Percentiles rank a stretch among this genome's conserved stretches.
phyloP scores from a whole-genome alignment of 1,140 invertebrate genomes.

The Mesaphorura yosii region DNA sequence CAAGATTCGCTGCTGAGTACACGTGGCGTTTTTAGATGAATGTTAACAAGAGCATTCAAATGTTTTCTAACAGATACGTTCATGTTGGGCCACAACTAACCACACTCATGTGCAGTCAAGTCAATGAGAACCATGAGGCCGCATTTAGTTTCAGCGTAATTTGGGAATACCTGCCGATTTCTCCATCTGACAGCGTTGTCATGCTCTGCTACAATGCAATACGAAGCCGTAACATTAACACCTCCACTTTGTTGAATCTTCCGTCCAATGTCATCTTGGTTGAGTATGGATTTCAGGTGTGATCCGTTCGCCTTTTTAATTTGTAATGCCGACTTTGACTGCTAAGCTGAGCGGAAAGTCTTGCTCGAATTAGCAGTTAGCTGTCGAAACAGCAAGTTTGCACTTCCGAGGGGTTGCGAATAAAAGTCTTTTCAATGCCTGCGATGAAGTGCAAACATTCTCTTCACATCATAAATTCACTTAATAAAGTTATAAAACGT shows the following conservation, averaged over 20 bases:
- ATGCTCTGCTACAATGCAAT: slow-evolving; percentile 48
- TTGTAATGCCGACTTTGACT: neutral
- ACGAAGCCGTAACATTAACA: slow-evolving; percentile 31
- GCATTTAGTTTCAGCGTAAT: slow-evolving; percentile 38
- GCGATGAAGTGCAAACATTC: slow-evolving; percentile 15
- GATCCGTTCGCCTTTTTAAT: neutral
- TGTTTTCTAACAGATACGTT: slow-evolving; percentile 40
- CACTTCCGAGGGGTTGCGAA: slow-evolving; percentile 17
- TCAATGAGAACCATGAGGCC: slow-evolving; percentile 1
- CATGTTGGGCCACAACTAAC: slow-evolving; percentile 50
- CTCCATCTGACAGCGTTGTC: slow-evolving; percentile 42
- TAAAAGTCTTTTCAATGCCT: slow-evolving; percentile 3
- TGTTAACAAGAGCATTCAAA: neutral
- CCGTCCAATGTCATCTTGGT: slow-evolving; percentile 49
- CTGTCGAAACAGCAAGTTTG: slow-evolving; percentile 12
- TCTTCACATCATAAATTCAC: too few relatives aligned
- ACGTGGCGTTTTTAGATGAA: too few relatives aligned
- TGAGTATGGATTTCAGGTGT: slow-evolving; percentile 52
- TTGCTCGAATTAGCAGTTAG: neutral
- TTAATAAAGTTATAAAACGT: too few relatives aligned
- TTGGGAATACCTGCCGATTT: slow-evolving; percentile 46
- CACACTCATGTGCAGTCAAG: slow-evolving; percentile 40
- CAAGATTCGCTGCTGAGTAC: too few relatives aligned
- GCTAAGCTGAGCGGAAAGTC: neutral
- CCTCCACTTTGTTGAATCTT: slow-evolving; percentile 38